These are phyloP conservation scores for Pseudomyrmex flavicornis DNA, from an alignment of 1,140 invertebrate species.

Conservation along the genomic window DNA sequence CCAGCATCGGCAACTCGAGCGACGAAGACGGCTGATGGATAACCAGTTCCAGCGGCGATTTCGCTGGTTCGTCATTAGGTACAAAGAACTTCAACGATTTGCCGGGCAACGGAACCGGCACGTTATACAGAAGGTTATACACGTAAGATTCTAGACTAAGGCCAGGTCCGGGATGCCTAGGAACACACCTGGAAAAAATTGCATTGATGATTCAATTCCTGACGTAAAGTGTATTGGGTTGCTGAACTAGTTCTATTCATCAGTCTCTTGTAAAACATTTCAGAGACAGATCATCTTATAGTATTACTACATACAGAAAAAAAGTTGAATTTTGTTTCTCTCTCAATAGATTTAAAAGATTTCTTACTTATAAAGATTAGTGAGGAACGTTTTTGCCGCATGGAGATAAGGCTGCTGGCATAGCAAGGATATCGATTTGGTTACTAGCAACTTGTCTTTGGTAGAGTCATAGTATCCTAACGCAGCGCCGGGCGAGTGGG, in stretches of 20 bases:
- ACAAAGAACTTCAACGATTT: conserved; percentile 94
- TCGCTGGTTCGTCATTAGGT: conserved; percentile 90
- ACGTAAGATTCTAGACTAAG: conserved; percentile 96
- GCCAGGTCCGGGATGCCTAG: conserved; percentile 89
- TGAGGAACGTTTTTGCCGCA: conserved; percentile 93
- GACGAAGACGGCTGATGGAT: conserved; percentile 90
- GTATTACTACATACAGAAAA: no score
- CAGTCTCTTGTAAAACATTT: background rate
- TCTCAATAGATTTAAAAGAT: conserved; percentile 9
- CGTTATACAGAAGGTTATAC: conserved; percentile 97
- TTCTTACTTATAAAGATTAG: conserved; percentile 93
- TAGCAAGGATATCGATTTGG: conserved; percentile 97
- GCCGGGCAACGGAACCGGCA: conserved; percentile 94
- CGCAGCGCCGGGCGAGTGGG: conserved; percentile 90
- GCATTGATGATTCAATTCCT: conserved; percentile 2
- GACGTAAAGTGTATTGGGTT: background rate
- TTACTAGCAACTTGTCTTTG: conserved; percentile 97
- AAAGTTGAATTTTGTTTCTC: background rate
- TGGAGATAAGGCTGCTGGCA: conserved; percentile 96
- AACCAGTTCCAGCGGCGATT: conserved; percentile 88
- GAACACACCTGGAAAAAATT: conserved; percentile 88
- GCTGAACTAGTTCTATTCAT: background rate
- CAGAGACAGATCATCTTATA: background rate
- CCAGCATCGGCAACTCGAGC: conserved; percentile 96
- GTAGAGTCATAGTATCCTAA: conserved; percentile 96